A percentile compares a stretch with the other conserved stretches of the same genome.
These are phyloP conservation scores for Mythimna albipuncta DNA, from an alignment of 2,888 invertebrate genomes.

Conservation along the genomic window DNA sequence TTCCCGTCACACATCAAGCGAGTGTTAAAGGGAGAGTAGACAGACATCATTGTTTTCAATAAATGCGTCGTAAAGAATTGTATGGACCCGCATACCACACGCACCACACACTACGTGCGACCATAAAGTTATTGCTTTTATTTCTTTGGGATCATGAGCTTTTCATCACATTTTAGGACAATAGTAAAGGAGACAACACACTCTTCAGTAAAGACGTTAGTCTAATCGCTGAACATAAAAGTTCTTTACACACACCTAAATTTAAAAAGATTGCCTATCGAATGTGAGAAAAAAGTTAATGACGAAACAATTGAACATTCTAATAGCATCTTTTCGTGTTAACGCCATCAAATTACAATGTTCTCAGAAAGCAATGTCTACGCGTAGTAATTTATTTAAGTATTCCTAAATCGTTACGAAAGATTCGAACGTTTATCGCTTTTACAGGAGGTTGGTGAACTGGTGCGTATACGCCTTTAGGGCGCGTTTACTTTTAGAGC, in stretches of 20 bases:
- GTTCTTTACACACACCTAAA: constrained; percentile 1
- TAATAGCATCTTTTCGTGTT: constrained; percentile 41
- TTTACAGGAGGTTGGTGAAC: constrained; percentile 6
- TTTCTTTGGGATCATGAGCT: constrained; percentile 51
- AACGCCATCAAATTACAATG: constrained; percentile 45
- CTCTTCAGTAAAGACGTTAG: not conserved
- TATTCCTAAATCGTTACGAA: constrained; percentile 52
- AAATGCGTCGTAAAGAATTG: constrained; percentile 69
- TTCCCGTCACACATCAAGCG: constrained; percentile 46
- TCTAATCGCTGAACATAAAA: not conserved
- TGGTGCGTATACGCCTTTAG: constrained; percentile 20
- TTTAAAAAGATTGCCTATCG: not conserved
- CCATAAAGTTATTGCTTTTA: constrained; percentile 70
- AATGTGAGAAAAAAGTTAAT: constrained; percentile 25
- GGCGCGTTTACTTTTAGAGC: constrained; percentile 16
- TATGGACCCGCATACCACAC: constrained; percentile 73
- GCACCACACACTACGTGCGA: constrained; percentile 64
- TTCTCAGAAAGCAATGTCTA: constrained; percentile 44
- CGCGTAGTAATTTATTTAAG: constrained; percentile 46
- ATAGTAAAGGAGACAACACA: constrained; percentile 12
- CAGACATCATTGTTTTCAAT: constrained; percentile 64
- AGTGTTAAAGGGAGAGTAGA: constrained; percentile 57
- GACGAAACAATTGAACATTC: constrained; percentile 39
- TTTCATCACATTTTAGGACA: constrained; percentile 37
- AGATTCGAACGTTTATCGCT: constrained; percentile 38